phyloP scores from a whole-genome alignment of 2,797 vertebrate species.

The Melanotaenia boesemani region DNA sequence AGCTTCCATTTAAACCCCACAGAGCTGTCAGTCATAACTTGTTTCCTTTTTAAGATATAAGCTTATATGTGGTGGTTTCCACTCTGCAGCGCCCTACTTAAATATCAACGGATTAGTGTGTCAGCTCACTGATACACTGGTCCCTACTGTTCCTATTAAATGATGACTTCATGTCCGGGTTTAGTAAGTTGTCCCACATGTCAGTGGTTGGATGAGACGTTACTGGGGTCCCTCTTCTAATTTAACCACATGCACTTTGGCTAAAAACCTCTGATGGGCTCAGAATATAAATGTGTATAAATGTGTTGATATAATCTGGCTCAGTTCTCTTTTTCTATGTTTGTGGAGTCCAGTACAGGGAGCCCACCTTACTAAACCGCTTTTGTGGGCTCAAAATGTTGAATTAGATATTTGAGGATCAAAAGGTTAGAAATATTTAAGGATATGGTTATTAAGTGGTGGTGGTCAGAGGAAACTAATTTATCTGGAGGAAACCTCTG shows the following conservation, averaged over 20 bases:
- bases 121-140: background rate
- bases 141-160: background rate
- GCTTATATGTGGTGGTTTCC: background rate
- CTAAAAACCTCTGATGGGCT: background rate
- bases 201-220: background rate
- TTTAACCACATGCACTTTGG: background rate
- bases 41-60: background rate
- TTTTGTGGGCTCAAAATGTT: background rate
- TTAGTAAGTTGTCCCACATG: background rate
- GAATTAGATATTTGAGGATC: background rate
- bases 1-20: constrained; percentile 11
- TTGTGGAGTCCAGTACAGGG: background rate
- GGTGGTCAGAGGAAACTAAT: too few species aligned
- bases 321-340: background rate
- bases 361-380: background rate
- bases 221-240: background rate
- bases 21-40: background rate
- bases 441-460: too few species aligned
- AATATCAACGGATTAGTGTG: background rate
- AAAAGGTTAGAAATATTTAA: too few species aligned
- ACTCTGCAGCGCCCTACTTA: background rate
- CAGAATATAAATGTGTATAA: background rate
- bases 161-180: background rate
- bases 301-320: background rate
- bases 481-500: too few species aligned